Evolutionary conservation across 2,888 invertebrate species (phyloP).

Genomic region (Zelleria hepariella): DNA sequence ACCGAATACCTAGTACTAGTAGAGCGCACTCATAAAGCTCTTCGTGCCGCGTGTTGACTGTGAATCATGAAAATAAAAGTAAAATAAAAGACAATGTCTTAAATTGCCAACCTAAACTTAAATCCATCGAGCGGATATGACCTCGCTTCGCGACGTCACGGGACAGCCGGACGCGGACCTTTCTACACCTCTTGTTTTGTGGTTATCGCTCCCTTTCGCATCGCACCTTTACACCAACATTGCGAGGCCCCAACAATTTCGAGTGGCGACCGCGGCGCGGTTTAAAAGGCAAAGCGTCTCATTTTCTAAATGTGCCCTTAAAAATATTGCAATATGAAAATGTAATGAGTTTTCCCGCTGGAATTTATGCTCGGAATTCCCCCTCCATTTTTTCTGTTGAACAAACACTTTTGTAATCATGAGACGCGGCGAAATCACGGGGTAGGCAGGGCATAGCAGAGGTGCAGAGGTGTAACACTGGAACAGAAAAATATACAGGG

Average conservation of each 20-base stretch:
- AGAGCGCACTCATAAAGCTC: too few species aligned
- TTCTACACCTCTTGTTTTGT: neutral
- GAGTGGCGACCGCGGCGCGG: neutral
- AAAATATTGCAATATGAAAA: slow-evolving; percentile 5
- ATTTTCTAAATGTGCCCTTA: slow-evolving; percentile 1
- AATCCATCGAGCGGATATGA: too few species aligned
- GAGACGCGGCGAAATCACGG: neutral
- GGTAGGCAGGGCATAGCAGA: neutral
- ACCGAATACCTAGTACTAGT: too few species aligned
- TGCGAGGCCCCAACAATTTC: neutral
- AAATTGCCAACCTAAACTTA: too few species aligned
- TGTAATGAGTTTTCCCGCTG: slow-evolving; percentile 1
- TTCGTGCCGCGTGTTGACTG: too few species aligned
- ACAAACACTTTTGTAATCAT: slow-evolving; percentile 1
- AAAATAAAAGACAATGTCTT: too few species aligned
- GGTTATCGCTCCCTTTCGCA: neutral
- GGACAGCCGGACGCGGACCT: too few species aligned
- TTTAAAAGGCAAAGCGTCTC: neutral
- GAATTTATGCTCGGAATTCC: neutral
- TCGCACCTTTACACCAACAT: neutral
- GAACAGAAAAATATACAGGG: neutral
- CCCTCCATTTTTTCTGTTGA: neutral
- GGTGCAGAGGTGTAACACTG: neutral
- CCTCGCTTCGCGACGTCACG: too few species aligned
- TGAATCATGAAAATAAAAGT: too few species aligned